phyloP scores from a whole-genome alignment of 2,888 invertebrate genomes.

The Petrolisthes cinctipes region DNA sequence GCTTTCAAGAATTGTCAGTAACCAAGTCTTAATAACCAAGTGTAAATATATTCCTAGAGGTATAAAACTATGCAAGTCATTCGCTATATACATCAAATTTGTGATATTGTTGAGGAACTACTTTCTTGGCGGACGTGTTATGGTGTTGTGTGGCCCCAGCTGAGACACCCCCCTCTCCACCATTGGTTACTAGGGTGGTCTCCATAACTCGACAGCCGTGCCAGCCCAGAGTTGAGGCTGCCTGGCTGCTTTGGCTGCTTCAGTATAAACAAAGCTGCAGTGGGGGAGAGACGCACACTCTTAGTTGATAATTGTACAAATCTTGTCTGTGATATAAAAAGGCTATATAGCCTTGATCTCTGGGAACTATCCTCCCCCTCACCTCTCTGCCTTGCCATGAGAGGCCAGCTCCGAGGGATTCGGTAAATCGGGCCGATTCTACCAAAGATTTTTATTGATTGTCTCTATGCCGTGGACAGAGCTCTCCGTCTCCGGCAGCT shows the following conservation, averaged over 20 bases:
- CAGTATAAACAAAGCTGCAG: slow-evolving; percentile 44
- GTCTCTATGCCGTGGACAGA: slow-evolving; percentile 49
- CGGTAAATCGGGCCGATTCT: neutral
- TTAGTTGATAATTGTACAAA: slow-evolving; percentile 38
- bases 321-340: slow-evolving; percentile 45
- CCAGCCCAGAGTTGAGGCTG: neutral
- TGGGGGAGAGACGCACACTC: slow-evolving; percentile 24
- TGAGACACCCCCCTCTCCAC: neutral
- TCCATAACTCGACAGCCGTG: neutral
- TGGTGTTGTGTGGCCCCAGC: neutral
- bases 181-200: neutral
- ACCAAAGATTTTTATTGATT: neutral
- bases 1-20: too few relatives aligned
- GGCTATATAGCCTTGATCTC: slow-evolving; percentile 20
- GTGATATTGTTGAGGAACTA: too few relatives aligned
- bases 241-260: slow-evolving; percentile 11
- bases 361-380: slow-evolving; percentile 23
- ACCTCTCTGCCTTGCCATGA: slow-evolving; percentile 25
- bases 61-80: too few relatives aligned
- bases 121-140: too few relatives aligned
- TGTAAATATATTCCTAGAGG: too few relatives aligned
- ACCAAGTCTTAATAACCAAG: too few relatives aligned
- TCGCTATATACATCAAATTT: too few relatives aligned
- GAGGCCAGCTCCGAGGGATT: slow-evolving; percentile 12
- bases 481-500: slow-evolving; percentile 10